A percentile compares a stretch with the other conserved stretches of the same genome.
Evolutionary conservation across 2,113 vertebrate species (phyloP).

Genomic region (Baryphthengus martii): DNA sequence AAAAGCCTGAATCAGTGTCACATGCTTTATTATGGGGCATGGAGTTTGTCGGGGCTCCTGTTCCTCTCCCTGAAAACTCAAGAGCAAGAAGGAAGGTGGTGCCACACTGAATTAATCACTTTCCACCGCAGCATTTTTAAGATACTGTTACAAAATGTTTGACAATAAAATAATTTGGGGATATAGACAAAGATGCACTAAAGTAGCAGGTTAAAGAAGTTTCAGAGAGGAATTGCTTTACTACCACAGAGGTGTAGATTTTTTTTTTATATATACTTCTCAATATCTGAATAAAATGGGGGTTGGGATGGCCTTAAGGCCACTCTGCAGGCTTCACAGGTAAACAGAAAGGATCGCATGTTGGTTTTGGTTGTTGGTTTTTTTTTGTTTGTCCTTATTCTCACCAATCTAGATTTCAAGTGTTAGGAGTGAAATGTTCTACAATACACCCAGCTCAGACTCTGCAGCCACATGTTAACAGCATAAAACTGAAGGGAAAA

Average conservation of each 20-base stretch:
- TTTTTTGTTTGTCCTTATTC: not conserved
- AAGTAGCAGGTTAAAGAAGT: not conserved
- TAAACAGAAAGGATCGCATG: not conserved
- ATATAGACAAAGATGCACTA: not conserved
- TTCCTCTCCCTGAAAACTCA: not conserved
- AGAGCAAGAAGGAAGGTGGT: not conserved
- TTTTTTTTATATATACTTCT: not conserved
- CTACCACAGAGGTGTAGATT: rapidly evolving
- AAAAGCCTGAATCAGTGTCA: not conserved
- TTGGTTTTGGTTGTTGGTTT: not conserved
- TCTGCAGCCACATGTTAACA: not conserved
- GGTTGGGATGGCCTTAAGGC: not conserved
- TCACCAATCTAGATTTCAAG: not conserved
- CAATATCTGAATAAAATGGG: not conserved
- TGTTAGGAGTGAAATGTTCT: not conserved
- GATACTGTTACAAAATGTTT: too few species aligned
- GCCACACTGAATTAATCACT: not conserved
- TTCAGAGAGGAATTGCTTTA: not conserved
- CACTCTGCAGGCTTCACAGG: not conserved
- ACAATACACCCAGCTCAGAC: not conserved
- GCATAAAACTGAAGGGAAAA: not conserved
- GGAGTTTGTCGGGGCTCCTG: not conserved
- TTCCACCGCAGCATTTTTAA: not conserved
- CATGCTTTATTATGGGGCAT: rapidly evolving
- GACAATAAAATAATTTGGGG: not conserved